These are phyloP conservation scores for Drosophila subsilvestris DNA, from an alignment of 2,888 invertebrate genomes.

Conservation along the genomic window DNA sequence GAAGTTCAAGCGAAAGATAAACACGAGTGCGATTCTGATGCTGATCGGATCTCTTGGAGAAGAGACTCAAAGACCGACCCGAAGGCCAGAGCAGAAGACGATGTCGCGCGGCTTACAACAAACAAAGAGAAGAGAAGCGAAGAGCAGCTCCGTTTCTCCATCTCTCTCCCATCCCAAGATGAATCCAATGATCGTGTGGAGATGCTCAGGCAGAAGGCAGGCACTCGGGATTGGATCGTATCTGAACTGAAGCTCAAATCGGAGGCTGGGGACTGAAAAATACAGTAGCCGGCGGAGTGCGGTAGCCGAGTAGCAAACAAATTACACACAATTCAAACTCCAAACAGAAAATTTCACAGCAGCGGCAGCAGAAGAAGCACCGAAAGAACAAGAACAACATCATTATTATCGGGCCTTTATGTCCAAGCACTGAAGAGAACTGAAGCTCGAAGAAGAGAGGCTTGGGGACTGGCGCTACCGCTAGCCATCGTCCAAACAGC, in stretches of 20 bases:
- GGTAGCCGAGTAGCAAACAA: constrained; percentile 76
- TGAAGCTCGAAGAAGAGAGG: constrained; percentile 47
- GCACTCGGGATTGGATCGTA: background rate
- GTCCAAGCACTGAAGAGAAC: constrained; percentile 40
- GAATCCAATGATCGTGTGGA: constrained; percentile 53
- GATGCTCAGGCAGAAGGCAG: constrained; percentile 49
- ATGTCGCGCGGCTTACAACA: constrained; percentile 70
- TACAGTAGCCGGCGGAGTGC: constrained; percentile 71
- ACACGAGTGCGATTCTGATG: constrained; percentile 59
- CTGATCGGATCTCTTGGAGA: constrained; percentile 57
- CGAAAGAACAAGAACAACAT: constrained; percentile 59
- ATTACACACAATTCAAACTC: constrained; percentile 80
- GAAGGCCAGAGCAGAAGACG: constrained; percentile 10
- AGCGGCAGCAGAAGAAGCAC: constrained; percentile 48
- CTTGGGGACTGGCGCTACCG: constrained; percentile 67
- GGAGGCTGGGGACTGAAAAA: constrained; percentile 48
- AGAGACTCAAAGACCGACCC: constrained; percentile 11
- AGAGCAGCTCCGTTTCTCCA: constrained; percentile 4
- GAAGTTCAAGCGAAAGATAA: constrained; percentile 70
- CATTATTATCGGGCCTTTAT: constrained; percentile 74
- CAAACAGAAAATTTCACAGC: constrained; percentile 78
- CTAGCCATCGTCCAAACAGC: constrained; percentile 16
- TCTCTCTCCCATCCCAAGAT: background rate
- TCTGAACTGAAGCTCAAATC: constrained; percentile 3
- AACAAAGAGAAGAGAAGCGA: constrained; percentile 51